These are phyloP conservation scores for Netelia melanura DNA, from an alignment of 2,888 invertebrate genomes.

Conservation along the genomic window DNA sequence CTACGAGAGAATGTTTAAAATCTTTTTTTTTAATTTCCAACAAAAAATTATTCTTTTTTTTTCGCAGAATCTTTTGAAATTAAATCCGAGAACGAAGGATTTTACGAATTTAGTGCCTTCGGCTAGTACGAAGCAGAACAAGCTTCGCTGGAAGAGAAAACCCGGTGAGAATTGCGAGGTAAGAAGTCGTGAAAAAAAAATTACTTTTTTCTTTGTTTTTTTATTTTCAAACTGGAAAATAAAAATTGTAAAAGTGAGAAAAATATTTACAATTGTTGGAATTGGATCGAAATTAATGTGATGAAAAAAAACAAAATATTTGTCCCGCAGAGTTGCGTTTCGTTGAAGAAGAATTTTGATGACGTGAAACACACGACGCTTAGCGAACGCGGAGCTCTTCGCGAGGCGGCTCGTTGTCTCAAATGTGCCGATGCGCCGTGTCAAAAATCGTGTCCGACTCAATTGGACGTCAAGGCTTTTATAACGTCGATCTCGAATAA, in stretches of 20 bases:
- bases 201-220: not conserved
- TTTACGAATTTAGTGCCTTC: conserved; percentile 94
- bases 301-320: not conserved
- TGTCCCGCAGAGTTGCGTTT: conserved; percentile 87
- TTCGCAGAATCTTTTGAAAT: conserved; percentile 92
- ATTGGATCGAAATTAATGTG: too few species aligned
- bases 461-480: conserved; percentile 98
- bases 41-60: not conserved
- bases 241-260: not conserved
- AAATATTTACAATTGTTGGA: not conserved
- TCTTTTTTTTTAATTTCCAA: not conserved
- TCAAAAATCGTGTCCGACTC: conserved; percentile 99
- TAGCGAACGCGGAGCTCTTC: conserved; percentile 97
- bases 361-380: conserved; percentile 99
- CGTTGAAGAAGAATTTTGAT: conserved; percentile 95
- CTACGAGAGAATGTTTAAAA: not conserved
- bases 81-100: conserved; percentile 94
- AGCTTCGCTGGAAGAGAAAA: conserved; percentile 98
- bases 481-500: conserved; percentile 98
- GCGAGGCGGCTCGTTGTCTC: conserved; percentile 94
- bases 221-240: not conserved
- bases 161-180: conserved; percentile 93
- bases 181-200: conserved; percentile 76
- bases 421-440: conserved; percentile 99
- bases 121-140: conserved; percentile 93